Base-by-base conservation (phyloP, 2,888 invertebrate genomes). In the Diloba caeruleocephala region DNA sequence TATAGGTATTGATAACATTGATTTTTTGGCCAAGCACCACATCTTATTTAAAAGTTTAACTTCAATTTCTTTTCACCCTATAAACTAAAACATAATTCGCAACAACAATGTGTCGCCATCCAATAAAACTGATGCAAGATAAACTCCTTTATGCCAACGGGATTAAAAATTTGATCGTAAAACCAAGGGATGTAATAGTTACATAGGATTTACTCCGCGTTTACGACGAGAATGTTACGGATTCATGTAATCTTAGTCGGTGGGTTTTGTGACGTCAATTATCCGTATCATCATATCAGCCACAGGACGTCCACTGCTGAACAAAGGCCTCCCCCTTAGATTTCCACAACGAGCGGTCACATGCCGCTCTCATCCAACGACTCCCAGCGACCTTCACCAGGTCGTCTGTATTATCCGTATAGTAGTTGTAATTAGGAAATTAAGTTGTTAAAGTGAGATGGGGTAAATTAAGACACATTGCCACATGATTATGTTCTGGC, bases 151-250 rank as follows among this genome's bases (percentile, higher is more conserved):
- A 81, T 79, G 81, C 80, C 77, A 73, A 66, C 77, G 43, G 83
- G 85, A 87, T 87, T 87, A 87, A 87, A 87, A 86, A 85, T 79
- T 81, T 71, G 71, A 54, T 80, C 85, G 76, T 87, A 84, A 86
- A 84, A 59, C 53, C 13, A n/a, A n/a, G 43, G 58, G 41, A 56
- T 57, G 71, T 67, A 45, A 66, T 57, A 71, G 69, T 77, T 71
- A 71, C 59, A 50, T 14, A 55, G 64, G 71, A 76, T 64, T 72
- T 74, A 68, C 48, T 68, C 65, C 69, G 70, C 28, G 59, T 79
- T 78, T 75, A 78, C 65, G 74, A 74, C 60, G 21, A 15, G 7
- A 38, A 51, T 67, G 65, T 70, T 60, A 65, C 57, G 59, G 75
- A 65, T 64, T 50, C 42, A 37, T 48, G 48, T 76, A 74, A 69